phyloP scores from a whole-genome alignment of 2,113 vertebrate genomes.

The Tretioscincus oriximinensis region DNA sequence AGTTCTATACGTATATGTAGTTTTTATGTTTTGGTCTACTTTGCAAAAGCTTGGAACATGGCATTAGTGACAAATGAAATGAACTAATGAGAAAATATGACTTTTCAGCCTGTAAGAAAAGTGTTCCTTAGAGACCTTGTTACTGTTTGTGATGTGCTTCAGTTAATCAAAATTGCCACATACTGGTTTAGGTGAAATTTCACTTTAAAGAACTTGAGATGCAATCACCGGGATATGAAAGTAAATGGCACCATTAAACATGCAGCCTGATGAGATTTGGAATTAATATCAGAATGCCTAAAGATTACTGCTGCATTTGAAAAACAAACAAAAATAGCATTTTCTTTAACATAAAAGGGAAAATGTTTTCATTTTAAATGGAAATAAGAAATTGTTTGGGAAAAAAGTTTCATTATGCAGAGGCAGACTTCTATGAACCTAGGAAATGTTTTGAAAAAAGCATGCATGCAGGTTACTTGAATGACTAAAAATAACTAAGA shows the following conservation, averaged over 20 bases:
- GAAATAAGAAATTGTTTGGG: constrained; percentile 19
- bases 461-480: background rate
- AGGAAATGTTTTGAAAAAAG: background rate
- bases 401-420: constrained; percentile 32
- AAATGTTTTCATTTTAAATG: constrained; percentile 33
- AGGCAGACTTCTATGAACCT: constrained; percentile 12
- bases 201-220: constrained; percentile 62
- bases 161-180: constrained; percentile 83
- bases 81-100: constrained; percentile 82
- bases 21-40: constrained; percentile 63
- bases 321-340: constrained; percentile 14
- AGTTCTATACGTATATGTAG: constrained; percentile 55
- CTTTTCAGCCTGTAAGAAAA: constrained; percentile 66
- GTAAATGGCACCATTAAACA: constrained; percentile 63
- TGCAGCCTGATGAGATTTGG: constrained; percentile 58
- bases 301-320: constrained; percentile 48
- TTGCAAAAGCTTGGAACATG: constrained; percentile 70
- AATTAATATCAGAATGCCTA: constrained; percentile 52
- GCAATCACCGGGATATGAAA: constrained; percentile 63
- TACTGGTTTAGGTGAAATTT: constrained; percentile 63
- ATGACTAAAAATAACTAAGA: background rate
- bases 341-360: constrained; percentile 35
- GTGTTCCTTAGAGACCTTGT: constrained; percentile 86
- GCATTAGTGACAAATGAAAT: constrained; percentile 78
- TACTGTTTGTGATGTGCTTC: constrained; percentile 79